Evolutionary conservation across 2,113 vertebrate species (phyloP).

Genomic region (Otus sunia): DNA sequence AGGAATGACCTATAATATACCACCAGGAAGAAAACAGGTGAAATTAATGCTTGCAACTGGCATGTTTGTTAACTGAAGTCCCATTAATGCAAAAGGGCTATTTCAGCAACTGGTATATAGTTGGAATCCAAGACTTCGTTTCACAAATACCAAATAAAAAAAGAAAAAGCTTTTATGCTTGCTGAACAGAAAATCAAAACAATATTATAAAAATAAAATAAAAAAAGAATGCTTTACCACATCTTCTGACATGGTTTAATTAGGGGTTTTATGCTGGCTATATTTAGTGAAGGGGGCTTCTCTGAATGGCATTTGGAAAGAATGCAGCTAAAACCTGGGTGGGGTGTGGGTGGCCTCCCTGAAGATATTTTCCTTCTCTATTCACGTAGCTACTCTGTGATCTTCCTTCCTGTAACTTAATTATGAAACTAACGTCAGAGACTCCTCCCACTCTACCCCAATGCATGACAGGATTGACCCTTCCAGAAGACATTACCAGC

Average conservation of each 20-base stretch:
- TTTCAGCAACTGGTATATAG: neutral
- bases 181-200: neutral
- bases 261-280: neutral
- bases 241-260: neutral
- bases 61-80: neutral
- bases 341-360: neutral
- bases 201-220: neutral
- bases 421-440: neutral
- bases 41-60: neutral
- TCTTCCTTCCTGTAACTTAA: constrained; percentile 29
- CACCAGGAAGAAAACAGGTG: neutral
- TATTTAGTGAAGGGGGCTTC: neutral
- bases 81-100: neutral
- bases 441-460: neutral
- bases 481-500: neutral
- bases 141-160: neutral
- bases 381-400: neutral
- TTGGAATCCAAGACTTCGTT: neutral
- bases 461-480: neutral
- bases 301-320: neutral
- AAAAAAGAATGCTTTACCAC: neutral
- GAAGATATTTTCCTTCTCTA: constrained; percentile 3
- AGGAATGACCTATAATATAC: neutral
- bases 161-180: neutral
- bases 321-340: neutral